Evolutionary conservation across 1,140 invertebrate genomes (phyloP).

Genomic region (Cataglyphis hispanica): DNA sequence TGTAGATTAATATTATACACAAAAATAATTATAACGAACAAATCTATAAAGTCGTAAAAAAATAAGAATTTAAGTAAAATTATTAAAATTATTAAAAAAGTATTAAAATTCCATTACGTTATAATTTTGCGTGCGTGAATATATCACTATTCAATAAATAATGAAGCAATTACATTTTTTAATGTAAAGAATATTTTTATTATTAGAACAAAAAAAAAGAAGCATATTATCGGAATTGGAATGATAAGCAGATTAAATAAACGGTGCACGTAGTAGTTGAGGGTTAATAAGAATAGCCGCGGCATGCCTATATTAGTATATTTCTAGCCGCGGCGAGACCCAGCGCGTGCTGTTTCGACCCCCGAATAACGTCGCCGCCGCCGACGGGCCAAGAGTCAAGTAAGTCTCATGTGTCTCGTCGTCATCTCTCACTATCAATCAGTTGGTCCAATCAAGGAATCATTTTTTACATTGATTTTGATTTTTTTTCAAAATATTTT

Average conservation of each 20-base stretch:
- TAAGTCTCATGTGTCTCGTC: slow-evolving; percentile 84
- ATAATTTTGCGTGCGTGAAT: not conserved
- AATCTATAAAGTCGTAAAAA: not conserved
- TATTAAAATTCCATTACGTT: slow-evolving; percentile 10
- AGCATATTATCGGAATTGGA: not conserved
- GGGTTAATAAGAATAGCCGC: slow-evolving; percentile 74
- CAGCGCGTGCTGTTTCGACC: slow-evolving; percentile 91
- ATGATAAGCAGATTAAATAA: slow-evolving; percentile 17
- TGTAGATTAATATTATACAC: not conserved
- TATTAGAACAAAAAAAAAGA: not conserved
- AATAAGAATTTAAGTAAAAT: not conserved
- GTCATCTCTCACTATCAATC: slow-evolving; percentile 72
- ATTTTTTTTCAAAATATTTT: not conserved
- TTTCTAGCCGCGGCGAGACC: slow-evolving; percentile 89
- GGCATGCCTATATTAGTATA: slow-evolving; percentile 84
- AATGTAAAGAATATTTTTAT: not conserved
- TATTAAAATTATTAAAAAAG: too few species aligned
- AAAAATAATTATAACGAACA: slow-evolving; percentile 8
- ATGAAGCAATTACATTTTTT: not conserved
- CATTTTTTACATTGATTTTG: not conserved
- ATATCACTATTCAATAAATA: not conserved
- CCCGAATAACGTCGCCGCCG: slow-evolving; percentile 89
- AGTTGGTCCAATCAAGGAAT: slow-evolving; percentile 61
- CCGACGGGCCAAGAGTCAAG: slow-evolving; percentile 88
- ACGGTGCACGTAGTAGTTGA: slow-evolving; percentile 49